These are phyloP conservation scores for Leucoptera coffeella DNA, from an alignment of 2,888 invertebrate genomes.

Conservation along the genomic window DNA sequence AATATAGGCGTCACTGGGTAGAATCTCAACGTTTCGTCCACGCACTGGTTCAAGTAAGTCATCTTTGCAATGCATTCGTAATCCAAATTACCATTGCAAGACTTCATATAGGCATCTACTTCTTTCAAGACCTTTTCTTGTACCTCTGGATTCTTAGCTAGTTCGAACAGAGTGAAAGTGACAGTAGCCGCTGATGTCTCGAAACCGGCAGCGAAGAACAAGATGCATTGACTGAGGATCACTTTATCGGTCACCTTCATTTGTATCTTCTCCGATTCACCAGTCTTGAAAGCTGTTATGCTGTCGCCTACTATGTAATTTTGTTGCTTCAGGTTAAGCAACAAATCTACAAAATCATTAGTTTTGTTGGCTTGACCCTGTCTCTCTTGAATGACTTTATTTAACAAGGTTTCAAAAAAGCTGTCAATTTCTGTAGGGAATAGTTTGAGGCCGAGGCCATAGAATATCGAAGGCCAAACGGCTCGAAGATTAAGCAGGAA, in stretches of 20 bases:
- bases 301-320: constrained; percentile 16
- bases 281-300: constrained; percentile 11
- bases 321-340: constrained; percentile 15
- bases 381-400: no score
- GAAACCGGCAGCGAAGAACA: constrained; percentile 31
- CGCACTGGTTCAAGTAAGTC: constrained; percentile 18
- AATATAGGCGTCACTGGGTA: constrained; percentile 23
- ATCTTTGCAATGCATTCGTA: constrained; percentile 18
- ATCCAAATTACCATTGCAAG: constrained; percentile 10
- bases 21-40: constrained; percentile 30
- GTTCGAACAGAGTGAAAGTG: constrained; percentile 14
- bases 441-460: no score
- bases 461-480: no score
- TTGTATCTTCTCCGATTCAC: constrained; percentile 2
- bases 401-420: no score
- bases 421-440: no score
- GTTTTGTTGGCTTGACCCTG: no score
- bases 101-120: constrained; percentile 13
- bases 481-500: no score
- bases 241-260: constrained; percentile 18
- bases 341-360: no score
- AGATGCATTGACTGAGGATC: constrained; percentile 32
- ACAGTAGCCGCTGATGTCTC: constrained; percentile 19
- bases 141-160: constrained; percentile 14
- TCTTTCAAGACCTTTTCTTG: constrained; percentile 14